These are phyloP conservation scores for Penelope pileata DNA, from an alignment of 2,113 vertebrate genomes.

Conservation along the genomic window DNA sequence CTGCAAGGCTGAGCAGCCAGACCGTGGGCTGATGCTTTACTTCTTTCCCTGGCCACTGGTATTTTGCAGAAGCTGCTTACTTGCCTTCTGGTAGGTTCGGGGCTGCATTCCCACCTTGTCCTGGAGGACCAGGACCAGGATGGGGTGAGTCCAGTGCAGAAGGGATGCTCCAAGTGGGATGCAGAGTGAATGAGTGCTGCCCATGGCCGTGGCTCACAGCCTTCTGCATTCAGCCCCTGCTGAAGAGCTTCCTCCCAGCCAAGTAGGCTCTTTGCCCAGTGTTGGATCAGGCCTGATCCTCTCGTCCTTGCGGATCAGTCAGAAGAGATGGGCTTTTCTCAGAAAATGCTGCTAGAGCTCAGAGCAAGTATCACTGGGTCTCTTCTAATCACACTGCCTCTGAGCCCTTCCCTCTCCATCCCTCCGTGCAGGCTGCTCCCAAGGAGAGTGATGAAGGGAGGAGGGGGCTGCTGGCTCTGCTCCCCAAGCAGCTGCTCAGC, in stretches of 20 bases:
- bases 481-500: not conserved
- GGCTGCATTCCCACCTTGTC: not conserved
- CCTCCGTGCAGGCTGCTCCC: accelerated
- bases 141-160: accelerated
- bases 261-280: not conserved
- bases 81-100: not conserved
- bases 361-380: accelerated
- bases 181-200: not conserved
- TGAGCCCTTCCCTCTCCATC: not conserved
- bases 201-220: accelerated
- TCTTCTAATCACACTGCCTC: accelerated
- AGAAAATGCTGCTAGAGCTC: not conserved
- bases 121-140: not conserved
- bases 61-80: not conserved
- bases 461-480: not conserved
- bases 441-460: accelerated
- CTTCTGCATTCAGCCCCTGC: not conserved
- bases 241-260: not conserved
- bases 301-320: accelerated
- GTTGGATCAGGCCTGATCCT: not conserved
- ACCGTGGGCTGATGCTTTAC: not conserved
- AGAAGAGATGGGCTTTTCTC: not conserved
- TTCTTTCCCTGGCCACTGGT: not conserved
- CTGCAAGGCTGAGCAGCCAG: not conserved
- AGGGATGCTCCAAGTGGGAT: not conserved